A percentile compares a stretch with the other conserved stretches of the same genome.
Conservation (phyloP, 2,888 invertebrate genomes). For the Neoitamus cyanurus region DNA sequence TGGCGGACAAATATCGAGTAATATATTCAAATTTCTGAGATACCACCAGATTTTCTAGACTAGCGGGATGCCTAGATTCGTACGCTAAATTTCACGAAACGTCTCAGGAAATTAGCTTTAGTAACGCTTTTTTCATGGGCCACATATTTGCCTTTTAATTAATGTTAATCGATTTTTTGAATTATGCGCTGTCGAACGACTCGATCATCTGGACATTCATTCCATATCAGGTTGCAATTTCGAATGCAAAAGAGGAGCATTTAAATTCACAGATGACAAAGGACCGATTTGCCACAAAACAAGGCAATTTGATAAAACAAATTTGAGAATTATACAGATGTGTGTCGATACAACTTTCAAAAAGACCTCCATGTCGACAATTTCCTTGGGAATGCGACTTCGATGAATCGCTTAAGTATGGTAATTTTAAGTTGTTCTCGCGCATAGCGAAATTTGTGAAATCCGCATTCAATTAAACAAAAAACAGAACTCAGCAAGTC, state of each 20-base stretch:
- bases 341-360: not conserved
- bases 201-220: not conserved
- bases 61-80: not conserved
- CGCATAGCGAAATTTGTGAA: no score
- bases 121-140: conserved; percentile 27
- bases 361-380: not conserved
- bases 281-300: not conserved
- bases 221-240: not conserved
- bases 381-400: not conserved
- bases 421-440: not conserved
- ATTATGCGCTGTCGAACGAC: not conserved
- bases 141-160: not conserved
- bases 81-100: conserved; percentile 17
- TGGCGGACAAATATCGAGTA: conserved; percentile 13
- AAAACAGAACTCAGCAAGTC: no score
- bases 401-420: not conserved
- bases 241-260: not conserved
- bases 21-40: conserved; percentile 14
- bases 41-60: not conserved
- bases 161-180: conserved; percentile 10
- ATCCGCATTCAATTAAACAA: no score
- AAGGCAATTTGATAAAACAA: not conserved
- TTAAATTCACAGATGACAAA: not conserved
- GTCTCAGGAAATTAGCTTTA: conserved; percentile 19
- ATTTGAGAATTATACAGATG: not conserved